Conservation (phyloP, 2,888 invertebrate species). For the Venusia cambrica region DNA sequence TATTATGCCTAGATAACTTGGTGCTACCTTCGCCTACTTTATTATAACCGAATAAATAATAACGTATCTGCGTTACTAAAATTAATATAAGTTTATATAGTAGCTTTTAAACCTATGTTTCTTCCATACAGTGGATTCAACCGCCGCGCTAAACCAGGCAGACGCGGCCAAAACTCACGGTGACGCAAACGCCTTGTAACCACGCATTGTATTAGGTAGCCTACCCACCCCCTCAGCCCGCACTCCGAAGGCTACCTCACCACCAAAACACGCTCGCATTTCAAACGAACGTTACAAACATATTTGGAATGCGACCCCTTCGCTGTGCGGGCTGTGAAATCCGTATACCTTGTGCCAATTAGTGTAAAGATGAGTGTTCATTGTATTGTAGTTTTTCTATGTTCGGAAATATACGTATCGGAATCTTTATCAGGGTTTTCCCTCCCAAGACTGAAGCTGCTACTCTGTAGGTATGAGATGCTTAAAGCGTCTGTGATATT, state of each 20-base stretch:
- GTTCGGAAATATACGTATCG: constrained; percentile 17
- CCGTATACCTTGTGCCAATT: constrained; percentile 25
- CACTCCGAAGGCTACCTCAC: constrained; percentile 23
- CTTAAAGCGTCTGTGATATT: constrained; percentile 28
- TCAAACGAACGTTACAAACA: constrained; percentile 1
- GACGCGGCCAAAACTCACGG: constrained; percentile 52
- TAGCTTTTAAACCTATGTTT: constrained; percentile 3
- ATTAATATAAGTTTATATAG: background rate
- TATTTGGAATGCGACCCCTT: constrained; percentile 1
- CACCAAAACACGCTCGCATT: constrained; percentile 10
- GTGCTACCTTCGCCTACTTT: no score
- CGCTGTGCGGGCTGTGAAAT: constrained; percentile 23
- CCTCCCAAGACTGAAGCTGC: constrained; percentile 60
- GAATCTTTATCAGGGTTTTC: constrained; percentile 15
- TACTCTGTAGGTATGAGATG: constrained; percentile 34
- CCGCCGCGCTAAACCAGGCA: constrained; percentile 67
- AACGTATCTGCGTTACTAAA: no score
- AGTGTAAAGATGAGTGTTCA: constrained; percentile 23
- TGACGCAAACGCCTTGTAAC: constrained; percentile 47
- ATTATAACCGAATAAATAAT: no score
- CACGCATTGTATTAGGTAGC: constrained; percentile 46
- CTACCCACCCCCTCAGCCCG: constrained; percentile 30
- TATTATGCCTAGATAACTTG: no score
- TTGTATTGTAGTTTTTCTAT: constrained; percentile 16
- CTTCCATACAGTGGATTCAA: constrained; percentile 66